Evolutionary conservation across 2,113 vertebrate species (phyloP), one percentile per base, ranked within the genome.

Genomic region (Vulpes ferrilata): DNA sequence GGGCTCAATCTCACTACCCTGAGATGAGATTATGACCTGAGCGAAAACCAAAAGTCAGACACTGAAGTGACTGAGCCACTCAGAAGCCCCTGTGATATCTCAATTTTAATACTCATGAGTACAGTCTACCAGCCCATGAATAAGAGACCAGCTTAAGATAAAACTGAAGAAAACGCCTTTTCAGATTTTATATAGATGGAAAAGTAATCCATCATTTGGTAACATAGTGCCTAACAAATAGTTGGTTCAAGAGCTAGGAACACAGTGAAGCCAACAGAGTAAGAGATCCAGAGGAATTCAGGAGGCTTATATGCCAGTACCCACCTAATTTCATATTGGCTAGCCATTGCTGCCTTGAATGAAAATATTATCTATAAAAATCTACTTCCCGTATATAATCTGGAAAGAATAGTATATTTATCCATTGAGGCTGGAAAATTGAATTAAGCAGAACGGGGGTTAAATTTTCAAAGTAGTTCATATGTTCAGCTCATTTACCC

Each of bases 381-480:
- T 53, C 59, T 32, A 20, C 65, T 92, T 23, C 78, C 48, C 12
- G 15, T 86, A 1, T 48, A 4, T 86, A 32, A 73, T 73, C 55
- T 64, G 59, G 32, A 55, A 95, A 85, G 57, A 84, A 83, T 48
- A 55, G 65, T 64, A 4, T 53, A 9, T 79, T 17, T 67, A 6
- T 55, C 67, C 57, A 74, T 19, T 62, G 17, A 78, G 53, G n/a
- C 80, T 71, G 27, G 13, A 78, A 74, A 81, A 35, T 32, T 74
- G 27, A 90, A 83, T 20, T 84, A 62, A 82, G 17, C 20, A 92
- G 74, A 80, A 65, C 1, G 5, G 27, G 17, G 32, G 8, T 65
- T 95, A 81, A n/a, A 60, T 90, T 92, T 86, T 90, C 81, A 48
- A 59, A 82, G 25, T 35, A 73, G 32, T 67, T 79, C n/a, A 74